phyloP scores from a whole-genome alignment of 2,888 invertebrate genomes.

The Leuctra nigra region DNA sequence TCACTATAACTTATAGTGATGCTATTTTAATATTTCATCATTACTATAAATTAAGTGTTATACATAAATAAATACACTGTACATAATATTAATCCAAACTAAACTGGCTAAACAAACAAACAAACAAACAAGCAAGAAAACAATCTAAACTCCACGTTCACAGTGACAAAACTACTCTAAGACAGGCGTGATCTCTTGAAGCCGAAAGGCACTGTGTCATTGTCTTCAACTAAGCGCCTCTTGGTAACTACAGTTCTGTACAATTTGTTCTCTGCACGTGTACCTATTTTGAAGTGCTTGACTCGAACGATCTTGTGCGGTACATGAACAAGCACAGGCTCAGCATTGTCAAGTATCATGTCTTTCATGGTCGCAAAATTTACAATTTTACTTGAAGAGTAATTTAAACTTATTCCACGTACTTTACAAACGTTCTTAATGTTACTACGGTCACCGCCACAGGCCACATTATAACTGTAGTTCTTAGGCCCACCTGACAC shows the following conservation, averaged over 20 bases:
- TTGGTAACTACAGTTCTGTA: not conserved
- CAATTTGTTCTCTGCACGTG: not conserved
- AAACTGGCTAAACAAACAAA: too few species aligned
- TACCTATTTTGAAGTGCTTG: not conserved
- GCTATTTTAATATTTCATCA: too few species aligned
- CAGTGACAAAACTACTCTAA: too few species aligned
- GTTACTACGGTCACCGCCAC: not conserved
- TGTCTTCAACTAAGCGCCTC: not conserved
- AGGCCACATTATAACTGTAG: constrained; percentile 32
- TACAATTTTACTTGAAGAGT: not conserved
- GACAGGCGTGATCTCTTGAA: not conserved
- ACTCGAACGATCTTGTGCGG: not conserved
- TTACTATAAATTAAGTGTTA: too few species aligned
- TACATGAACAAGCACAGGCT: not conserved
- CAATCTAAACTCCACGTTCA: too few species aligned
- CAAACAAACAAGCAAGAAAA: too few species aligned
- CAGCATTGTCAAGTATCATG: not conserved
- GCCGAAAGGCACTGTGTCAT: not conserved
- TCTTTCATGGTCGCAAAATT: not conserved
- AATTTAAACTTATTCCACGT: constrained; percentile 31
- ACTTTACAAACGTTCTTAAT: constrained; percentile 30
- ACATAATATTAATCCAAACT: too few species aligned
- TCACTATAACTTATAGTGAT: too few species aligned
- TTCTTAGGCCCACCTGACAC: constrained; percentile 37
- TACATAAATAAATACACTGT: too few species aligned